These are phyloP conservation scores for Australoheros scitulus DNA, from an alignment of 2,113 vertebrate genomes.

Conservation along the genomic window DNA sequence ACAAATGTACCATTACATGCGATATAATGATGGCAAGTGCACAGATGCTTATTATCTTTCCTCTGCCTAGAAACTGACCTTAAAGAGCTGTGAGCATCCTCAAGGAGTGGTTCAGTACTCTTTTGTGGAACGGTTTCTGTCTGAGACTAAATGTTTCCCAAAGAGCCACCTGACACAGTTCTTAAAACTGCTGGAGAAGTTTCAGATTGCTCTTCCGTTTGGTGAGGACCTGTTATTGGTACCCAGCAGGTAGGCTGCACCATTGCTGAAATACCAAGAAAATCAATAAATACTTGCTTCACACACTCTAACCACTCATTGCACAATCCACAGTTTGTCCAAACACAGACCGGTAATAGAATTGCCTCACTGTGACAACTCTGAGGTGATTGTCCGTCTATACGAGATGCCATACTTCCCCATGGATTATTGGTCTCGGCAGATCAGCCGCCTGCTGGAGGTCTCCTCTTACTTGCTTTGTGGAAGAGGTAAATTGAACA, in stretches of 20 bases:
- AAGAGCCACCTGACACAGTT: constrained; percentile 87
- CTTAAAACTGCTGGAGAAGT: constrained; percentile 94
- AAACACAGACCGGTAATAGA: constrained; percentile 91
- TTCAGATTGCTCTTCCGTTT: constrained; percentile 92
- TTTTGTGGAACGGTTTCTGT: constrained; percentile 87
- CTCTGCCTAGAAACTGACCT: constrained; percentile 57
- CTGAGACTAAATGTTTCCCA: constrained; percentile 88
- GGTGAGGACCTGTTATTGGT: constrained; percentile 91
- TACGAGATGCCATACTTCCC: constrained; percentile 98
- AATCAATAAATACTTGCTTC: background rate
- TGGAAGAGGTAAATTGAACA: constrained; percentile 83
- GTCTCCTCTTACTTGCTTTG: constrained; percentile 88
- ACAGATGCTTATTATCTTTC: background rate
- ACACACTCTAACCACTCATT: background rate
- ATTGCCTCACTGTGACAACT: constrained; percentile 94
- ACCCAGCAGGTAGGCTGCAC: constrained; percentile 87
- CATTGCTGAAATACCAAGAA: background rate
- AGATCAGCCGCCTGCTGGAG: constrained; percentile 92
- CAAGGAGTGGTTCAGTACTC: constrained; percentile 88
- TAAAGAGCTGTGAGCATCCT: constrained; percentile 85
- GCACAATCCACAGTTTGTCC: constrained; percentile 82
- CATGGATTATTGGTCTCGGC: constrained; percentile 96
- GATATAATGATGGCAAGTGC: background rate
- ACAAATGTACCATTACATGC: too few relatives aligned
- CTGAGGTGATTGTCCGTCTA: constrained; percentile 90